phyloP scores from a whole-genome alignment of 1,140 invertebrate genomes.

The Diprion similis region DNA sequence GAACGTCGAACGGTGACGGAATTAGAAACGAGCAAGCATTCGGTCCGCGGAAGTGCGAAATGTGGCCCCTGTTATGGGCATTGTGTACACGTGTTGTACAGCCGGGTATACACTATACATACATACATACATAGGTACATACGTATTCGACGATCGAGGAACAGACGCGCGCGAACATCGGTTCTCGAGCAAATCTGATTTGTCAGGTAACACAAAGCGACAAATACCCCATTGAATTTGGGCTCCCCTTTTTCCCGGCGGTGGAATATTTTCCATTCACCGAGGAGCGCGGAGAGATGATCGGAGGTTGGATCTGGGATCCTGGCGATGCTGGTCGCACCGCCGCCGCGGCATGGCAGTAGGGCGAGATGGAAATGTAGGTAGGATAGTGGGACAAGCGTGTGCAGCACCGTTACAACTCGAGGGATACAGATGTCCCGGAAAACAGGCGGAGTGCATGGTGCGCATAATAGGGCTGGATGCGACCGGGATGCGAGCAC shows the following conservation, averaged over 20 bases:
- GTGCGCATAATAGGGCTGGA: slow-evolving; percentile 35
- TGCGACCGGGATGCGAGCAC: slow-evolving; percentile 32
- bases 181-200: background rate
- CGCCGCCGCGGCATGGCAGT: too few species aligned
- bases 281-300: too few species aligned
- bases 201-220: too few species aligned
- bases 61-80: background rate
- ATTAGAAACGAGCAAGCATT: background rate
- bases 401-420: background rate
- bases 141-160: background rate
- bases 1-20: background rate
- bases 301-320: too few species aligned
- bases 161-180: slow-evolving; percentile 1
- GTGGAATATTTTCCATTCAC: too few species aligned
- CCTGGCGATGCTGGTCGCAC: too few species aligned
- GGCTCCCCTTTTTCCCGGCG: too few species aligned
- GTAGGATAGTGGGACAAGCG: background rate
- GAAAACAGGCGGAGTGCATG: slow-evolving; percentile 42
- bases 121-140: too few species aligned
- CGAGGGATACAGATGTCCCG: slow-evolving; percentile 49
- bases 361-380: background rate
- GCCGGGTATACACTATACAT: background rate
- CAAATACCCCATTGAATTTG: too few species aligned
- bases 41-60: background rate
- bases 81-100: background rate